Evolutionary conservation across 2,797 vertebrate genomes (phyloP), one percentile per base, ranked within the genome.

Genomic region (Hybognathus amarus): DNA sequence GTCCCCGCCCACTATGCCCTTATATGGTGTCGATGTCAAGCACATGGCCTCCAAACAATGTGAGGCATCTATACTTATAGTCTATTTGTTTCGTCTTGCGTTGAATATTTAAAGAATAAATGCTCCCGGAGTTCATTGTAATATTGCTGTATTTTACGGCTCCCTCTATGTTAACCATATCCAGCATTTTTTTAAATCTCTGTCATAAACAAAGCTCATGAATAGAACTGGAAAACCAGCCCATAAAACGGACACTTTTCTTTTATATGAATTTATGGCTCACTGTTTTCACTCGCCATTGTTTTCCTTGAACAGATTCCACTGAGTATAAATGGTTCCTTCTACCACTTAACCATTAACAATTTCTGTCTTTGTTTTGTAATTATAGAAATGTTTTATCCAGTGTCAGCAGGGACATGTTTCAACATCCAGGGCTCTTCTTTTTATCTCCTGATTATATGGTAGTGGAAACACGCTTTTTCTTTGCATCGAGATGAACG

Each of bases 391-490:
- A 89, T 93, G 91, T 92, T 96, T 96, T 92, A 94, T 96, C 92
- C 94, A 90, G 91, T 96, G 94, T 95, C 94, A 95, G 94, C 94
- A 94, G 93, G 94, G 88, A 94, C 94, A 94, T 94, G 95, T 92
- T 93, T 89, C 88, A 90, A 83, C 79, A 88, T 89, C 86, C 81
- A 94, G 92, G 93, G 91, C 93, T 94, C 92, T 95, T 94, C 93
- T 95, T 92, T 92, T 94, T 93, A 93, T 93, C 93, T 90, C 93
- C 93, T 97, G 95, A 97, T 97, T 97, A 96, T 95, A 96, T 94
- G 94, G 93, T 96, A 91, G 89, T 89, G 86, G 81, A 80, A 90
- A 90, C 87, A 80, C 76, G 83, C 87, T 90, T 89, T 89, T 83
- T 90, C 69, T 67, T n/a, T 91, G 88, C 91, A 88, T 90, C 80